Percentiles rank a stretch among this genome's conserved stretches.
These are phyloP conservation scores for Lasioglossum figueresi DNA, from an alignment of 2,888 invertebrate genomes.

Conservation along the genomic window DNA sequence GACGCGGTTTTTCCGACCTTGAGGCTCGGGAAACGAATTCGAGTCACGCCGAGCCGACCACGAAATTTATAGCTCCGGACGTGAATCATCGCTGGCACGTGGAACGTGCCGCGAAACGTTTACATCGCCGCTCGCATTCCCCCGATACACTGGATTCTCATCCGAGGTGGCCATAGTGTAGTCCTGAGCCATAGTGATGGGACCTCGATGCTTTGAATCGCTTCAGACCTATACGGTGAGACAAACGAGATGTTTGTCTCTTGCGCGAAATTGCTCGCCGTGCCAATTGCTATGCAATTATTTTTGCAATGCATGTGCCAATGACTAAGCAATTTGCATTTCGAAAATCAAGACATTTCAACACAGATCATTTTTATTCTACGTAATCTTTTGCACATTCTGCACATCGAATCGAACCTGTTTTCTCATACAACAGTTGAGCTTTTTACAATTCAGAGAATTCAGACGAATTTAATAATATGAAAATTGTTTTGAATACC, in stretches of 20 bases:
- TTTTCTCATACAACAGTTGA: too few species aligned
- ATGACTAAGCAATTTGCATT: too few species aligned
- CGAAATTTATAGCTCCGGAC: constrained; percentile 45
- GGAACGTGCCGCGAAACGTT: constrained; percentile 21
- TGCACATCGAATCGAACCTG: too few species aligned
- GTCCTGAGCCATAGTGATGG: background rate
- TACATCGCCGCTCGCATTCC: background rate
- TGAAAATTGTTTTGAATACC: too few species aligned
- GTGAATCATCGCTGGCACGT: constrained; percentile 45
- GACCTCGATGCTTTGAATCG: background rate
- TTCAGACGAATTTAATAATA: too few species aligned
- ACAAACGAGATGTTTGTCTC: background rate
- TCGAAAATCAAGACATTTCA: too few species aligned
- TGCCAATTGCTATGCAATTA: too few species aligned
- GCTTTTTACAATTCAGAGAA: too few species aligned
- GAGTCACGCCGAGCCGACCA: background rate
- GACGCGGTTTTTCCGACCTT: background rate
- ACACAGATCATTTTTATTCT: too few species aligned
- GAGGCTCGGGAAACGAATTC: constrained; percentile 20
- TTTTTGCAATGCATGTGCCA: too few species aligned
- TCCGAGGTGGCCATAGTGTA: background rate
- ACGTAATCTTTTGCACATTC: too few species aligned
- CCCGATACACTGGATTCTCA: background rate
- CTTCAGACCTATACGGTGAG: background rate
- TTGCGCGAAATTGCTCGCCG: background rate